These are phyloP conservation scores for Gyps fulvus DNA, from an alignment of 2,113 vertebrate species.

Conservation along the genomic window DNA sequence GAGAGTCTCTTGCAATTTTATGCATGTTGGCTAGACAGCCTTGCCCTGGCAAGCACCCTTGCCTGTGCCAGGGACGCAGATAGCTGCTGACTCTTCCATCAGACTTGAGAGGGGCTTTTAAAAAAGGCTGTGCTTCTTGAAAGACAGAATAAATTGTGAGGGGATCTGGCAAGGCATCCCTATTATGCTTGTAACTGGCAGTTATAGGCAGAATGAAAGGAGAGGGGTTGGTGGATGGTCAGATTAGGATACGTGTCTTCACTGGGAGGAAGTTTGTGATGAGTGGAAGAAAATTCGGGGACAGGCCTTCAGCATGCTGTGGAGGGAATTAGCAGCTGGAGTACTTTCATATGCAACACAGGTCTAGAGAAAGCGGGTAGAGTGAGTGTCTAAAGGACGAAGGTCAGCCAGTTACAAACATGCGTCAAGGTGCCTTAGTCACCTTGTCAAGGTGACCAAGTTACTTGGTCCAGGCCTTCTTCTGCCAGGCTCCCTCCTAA, in stretches of 20 bases:
- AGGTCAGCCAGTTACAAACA: not conserved
- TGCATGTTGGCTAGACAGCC: conserved; percentile 3
- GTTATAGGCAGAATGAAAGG: not conserved
- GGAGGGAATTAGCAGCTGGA: not conserved
- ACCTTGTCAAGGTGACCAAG: not conserved
- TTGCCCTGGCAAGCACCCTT: conserved; percentile 22
- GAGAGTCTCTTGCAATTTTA: conserved; percentile 22
- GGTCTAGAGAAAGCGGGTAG: not conserved
- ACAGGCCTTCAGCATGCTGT: not conserved
- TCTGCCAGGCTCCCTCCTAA: not conserved
- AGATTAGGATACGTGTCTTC: not conserved
- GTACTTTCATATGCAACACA: not conserved
- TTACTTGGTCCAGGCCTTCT: not conserved
- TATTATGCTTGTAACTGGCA: not conserved
- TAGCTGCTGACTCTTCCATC: not conserved
- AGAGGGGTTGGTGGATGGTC: not conserved
- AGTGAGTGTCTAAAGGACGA: not conserved
- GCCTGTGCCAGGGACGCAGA: not conserved
- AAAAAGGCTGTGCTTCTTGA: not conserved
- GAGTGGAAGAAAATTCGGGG: not conserved
- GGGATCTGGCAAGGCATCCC: not conserved
- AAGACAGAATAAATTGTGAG: not conserved
- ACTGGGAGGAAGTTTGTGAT: not conserved
- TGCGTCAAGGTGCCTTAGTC: not conserved
- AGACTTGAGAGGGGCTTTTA: not conserved